phyloP scores from a whole-genome alignment of 2,113 vertebrate genomes.

The Dermatemys mawii region DNA sequence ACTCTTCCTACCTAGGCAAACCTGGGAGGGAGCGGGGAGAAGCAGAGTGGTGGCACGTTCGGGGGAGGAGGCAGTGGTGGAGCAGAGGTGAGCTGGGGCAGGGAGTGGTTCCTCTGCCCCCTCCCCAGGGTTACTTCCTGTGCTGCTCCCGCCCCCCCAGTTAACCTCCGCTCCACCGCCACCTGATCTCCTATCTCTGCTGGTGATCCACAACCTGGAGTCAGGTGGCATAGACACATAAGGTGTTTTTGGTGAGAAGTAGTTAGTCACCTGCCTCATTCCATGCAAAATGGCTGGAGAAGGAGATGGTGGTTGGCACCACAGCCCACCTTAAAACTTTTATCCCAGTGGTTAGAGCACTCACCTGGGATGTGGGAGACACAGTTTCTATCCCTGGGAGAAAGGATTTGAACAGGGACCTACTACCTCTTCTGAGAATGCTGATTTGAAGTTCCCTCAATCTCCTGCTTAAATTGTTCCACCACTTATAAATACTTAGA shows the following conservation, averaged over 20 bases:
- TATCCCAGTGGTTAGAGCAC: background rate
- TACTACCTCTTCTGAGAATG: background rate
- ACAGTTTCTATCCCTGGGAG: background rate
- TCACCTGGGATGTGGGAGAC: background rate
- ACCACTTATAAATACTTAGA: background rate
- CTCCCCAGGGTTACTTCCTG: no score
- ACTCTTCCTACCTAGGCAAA: no score
- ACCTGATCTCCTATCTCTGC: no score
- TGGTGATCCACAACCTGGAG: background rate
- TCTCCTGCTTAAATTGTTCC: background rate
- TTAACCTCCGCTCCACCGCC: no score
- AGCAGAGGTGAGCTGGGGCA: no score
- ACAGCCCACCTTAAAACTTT: background rate
- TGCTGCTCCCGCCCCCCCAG: no score
- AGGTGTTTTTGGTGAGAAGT: background rate
- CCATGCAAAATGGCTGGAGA: background rate
- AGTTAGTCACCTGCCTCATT: background rate
- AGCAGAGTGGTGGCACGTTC: no score
- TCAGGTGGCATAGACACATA: background rate
- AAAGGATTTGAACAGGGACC: background rate
- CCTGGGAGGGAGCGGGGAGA: no score
- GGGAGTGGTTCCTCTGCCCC: no score
- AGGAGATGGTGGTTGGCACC: background rate
- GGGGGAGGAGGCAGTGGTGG: no score
- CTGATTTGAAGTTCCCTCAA: background rate